Evolutionary conservation across 2,888 invertebrate genomes (phyloP).

Genomic region (Pseudolycoriella hygida): DNA sequence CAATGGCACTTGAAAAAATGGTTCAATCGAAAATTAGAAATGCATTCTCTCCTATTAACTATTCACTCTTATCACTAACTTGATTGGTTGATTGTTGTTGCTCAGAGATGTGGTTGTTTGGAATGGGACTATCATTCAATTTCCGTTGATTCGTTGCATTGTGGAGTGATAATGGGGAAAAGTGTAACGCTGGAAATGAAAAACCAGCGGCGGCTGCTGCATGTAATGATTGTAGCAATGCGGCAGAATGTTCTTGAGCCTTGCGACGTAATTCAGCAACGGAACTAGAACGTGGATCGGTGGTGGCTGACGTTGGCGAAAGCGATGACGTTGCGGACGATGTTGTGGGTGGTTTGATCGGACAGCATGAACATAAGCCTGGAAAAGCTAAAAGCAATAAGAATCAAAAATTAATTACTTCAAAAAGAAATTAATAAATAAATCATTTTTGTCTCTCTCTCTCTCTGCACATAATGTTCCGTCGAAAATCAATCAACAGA

Average conservation of each 20-base stretch:
- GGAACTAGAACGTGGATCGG: constrained; percentile 65
- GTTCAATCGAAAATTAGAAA: no score
- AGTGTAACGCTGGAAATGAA: constrained; percentile 31
- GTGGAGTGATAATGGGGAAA: constrained; percentile 29
- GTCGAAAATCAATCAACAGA: no score
- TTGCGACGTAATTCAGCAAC: constrained; percentile 83
- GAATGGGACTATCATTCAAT: not conserved
- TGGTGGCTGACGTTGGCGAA: constrained; percentile 21
- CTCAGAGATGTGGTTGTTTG: constrained; percentile 5
- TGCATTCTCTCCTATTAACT: not conserved
- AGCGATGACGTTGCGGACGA: constrained; percentile 17
- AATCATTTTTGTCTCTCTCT: no score
- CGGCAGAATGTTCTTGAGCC: constrained; percentile 89
- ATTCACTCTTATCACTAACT: not conserved
- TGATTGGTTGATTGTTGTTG: constrained; percentile 20
- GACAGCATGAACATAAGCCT: constrained; percentile 64
- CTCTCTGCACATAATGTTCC: no score
- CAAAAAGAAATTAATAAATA: no score
- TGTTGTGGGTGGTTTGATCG: constrained; percentile 37
- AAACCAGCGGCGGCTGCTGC: constrained; percentile 30
- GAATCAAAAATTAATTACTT: no score
- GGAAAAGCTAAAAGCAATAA: constrained; percentile 42
- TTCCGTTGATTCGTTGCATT: constrained; percentile 18
- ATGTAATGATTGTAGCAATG: constrained; percentile 57
- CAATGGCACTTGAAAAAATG: no score